Conservation (phyloP, 1,140 invertebrate genomes). For the Magallana gigas region DNA sequence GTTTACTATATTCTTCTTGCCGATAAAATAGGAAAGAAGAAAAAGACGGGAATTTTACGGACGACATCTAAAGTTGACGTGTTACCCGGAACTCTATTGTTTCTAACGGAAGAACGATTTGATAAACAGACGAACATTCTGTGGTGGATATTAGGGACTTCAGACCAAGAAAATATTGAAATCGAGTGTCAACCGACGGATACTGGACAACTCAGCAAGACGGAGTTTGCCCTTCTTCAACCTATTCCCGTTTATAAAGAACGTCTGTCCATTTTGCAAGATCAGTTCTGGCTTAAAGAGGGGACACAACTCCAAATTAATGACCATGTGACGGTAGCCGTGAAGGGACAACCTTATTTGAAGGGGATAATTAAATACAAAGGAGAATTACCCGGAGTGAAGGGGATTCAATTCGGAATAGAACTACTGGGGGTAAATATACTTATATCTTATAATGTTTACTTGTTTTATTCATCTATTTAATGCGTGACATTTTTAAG, state of each 20-base stretch:
- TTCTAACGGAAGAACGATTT: constrained; percentile 50
- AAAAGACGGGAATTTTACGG: constrained; percentile 62
- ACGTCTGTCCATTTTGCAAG: constrained; percentile 68
- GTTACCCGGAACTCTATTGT: constrained; percentile 68
- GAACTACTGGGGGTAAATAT: constrained; percentile 62
- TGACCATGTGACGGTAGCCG: constrained; percentile 70
- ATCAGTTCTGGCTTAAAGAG: constrained; percentile 71
- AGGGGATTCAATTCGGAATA: constrained; percentile 73
- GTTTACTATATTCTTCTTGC: constrained; percentile 66
- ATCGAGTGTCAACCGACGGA: constrained; percentile 61
- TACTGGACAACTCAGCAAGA: constrained; percentile 56
- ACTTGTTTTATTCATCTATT: too few relatives aligned
- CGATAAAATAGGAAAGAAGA: constrained; percentile 69
- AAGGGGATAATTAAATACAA: constrained; percentile 68
- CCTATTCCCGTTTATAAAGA: constrained; percentile 72
- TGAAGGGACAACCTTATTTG: constrained; percentile 67
- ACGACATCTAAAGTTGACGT: constrained; percentile 65
- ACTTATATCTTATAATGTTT: not conserved
- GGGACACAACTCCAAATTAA: constrained; percentile 63
- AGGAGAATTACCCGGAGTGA: constrained; percentile 64
- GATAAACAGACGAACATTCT: constrained; percentile 42
- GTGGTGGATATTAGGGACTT: constrained; percentile 62
- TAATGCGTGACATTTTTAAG: too few relatives aligned
- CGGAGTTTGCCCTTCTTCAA: constrained; percentile 64
- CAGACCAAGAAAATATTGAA: constrained; percentile 68